Evolutionary conservation across 2,888 invertebrate species (phyloP).

Genomic region (Phanerotoma sp.): DNA sequence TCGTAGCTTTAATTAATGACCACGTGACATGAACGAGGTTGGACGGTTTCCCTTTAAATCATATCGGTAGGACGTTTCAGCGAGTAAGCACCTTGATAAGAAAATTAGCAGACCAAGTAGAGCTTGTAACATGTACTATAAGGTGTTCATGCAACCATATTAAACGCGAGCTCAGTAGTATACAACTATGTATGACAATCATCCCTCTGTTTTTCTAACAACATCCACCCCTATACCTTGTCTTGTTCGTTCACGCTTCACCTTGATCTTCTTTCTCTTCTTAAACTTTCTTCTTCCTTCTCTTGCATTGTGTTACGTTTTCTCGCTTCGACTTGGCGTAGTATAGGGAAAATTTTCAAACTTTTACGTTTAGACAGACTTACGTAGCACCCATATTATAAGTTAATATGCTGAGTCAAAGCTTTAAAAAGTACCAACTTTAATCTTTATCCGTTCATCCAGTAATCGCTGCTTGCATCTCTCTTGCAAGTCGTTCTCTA

Average conservation of each 20-base stretch:
- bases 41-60: conserved; percentile 26
- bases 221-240: neutral
- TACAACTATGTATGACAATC: too few species aligned
- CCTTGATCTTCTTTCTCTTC: neutral
- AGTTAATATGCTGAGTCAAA: conserved; percentile 4
- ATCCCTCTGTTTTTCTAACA: too few species aligned
- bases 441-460: neutral
- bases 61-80: conserved; percentile 18
- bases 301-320: too few species aligned
- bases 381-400: too few species aligned
- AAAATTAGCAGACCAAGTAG: conserved; percentile 20
- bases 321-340: too few species aligned
- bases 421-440: neutral
- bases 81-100: conserved; percentile 23
- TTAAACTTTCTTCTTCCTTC: too few species aligned
- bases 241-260: neutral
- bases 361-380: conserved; percentile 17
- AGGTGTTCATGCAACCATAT: neutral
- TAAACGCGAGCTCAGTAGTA: neutral
- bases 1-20: conserved; percentile 41
- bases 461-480: neutral
- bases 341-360: conserved; percentile 5
- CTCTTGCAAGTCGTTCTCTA: too few species aligned
- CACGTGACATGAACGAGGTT: conserved; percentile 38
- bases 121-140: too few species aligned